Evolutionary conservation across 2,113 vertebrate genomes (phyloP).

Genomic region (Tachysurus fulvidraco): DNA sequence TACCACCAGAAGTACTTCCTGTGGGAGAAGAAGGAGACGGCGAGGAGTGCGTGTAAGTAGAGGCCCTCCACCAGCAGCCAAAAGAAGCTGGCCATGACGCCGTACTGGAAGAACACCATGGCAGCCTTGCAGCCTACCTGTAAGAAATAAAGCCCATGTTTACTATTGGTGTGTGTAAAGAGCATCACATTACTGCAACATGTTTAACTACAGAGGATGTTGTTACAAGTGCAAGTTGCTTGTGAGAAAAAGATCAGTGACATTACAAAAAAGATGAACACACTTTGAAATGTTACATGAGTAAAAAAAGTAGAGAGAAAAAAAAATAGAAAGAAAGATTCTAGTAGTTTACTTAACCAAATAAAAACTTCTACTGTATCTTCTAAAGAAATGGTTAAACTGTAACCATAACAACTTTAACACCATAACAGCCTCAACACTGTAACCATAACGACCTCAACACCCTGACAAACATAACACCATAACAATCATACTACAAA

Average conservation of each 20-base stretch:
- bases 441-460: no score
- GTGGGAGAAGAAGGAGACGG: constrained; percentile 92
- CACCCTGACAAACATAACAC: no score
- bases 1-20: constrained; percentile 91
- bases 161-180: constrained; percentile 29
- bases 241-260: not conserved
- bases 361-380: no score
- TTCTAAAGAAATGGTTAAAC: not conserved
- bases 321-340: not conserved
- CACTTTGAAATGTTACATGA: not conserved
- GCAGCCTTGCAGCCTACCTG: constrained; percentile 86
- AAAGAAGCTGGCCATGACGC: constrained; percentile 90
- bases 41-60: constrained; percentile 89
- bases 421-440: no score
- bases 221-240: constrained; percentile 5
- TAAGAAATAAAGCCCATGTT: constrained; percentile 38
- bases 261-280: not conserved
- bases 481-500: no score
- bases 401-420: no score
- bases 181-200: constrained; percentile 2
- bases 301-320: not conserved
- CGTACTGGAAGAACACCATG: constrained; percentile 94
- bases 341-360: not conserved
- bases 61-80: constrained; percentile 96
- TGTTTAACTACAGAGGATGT: constrained; percentile 28